Base-by-base conservation (phyloP, 2,888 invertebrate genomes). In the Palloptera scutellata region DNA sequence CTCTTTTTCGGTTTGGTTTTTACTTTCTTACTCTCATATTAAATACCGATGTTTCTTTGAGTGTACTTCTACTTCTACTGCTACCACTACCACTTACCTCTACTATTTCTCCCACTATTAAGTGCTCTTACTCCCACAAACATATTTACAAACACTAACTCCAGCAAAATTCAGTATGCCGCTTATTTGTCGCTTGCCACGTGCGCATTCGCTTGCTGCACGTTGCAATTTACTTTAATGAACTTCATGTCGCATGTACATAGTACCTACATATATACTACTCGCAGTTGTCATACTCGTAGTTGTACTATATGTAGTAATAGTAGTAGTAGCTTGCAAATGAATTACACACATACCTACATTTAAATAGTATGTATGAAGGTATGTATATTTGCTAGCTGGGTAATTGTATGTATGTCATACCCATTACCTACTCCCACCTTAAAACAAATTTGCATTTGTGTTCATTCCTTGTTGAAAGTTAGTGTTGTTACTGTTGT, bases 211-310 rank as follows among this genome's bases (percentile, higher is more conserved):
- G 48, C 13, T 13, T 48, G 48, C 48, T n/a, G 48, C 48, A 48
- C 48, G 48, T 48, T 48, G 48, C 48, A 48, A 48, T 48, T 48
- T 48, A 48, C 48, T 48, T 48, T 48, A 48, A 48, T 48, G 48
- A 48, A 48, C 48, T 15, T 30, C 30, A 30, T 30, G 30, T 30
- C 48, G 48, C 48, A 48, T 30, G 30, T 30, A 30, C 30, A 6
- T 30, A 30, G 30, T 30, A 30, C n/a, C n/a, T n/a, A n/a, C n/a
- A n/a, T n/a, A n/a, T n/a, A n/a, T n/a, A n/a, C n/a, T n/a, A n/a
- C n/a, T n/a, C n/a, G n/a, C n/a, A n/a, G n/a, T n/a, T n/a, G n/a
- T n/a, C n/a, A n/a, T n/a, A n/a, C n/a, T n/a, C n/a, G 30, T 30
- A 30, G 30, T 30, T 4, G 30, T 30, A 30, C 3, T 30, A 30